A percentile compares a stretch with the other conserved stretches of the same genome.
These are phyloP conservation scores for Chymomyza fuscimana DNA, from an alignment of 2,888 invertebrate genomes.

Conservation along the genomic window DNA sequence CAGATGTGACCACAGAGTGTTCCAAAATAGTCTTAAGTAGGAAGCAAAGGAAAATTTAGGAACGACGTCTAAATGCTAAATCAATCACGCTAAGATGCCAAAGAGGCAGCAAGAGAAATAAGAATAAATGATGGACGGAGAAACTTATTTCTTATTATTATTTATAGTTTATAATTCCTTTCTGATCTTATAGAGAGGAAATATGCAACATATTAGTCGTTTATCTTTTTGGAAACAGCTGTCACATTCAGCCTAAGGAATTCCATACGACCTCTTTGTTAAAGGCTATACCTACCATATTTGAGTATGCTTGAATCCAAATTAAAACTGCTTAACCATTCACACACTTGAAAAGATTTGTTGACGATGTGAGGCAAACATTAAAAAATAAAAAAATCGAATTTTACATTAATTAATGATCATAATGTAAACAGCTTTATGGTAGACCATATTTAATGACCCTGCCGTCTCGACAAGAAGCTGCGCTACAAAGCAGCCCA, in stretches of 20 bases:
- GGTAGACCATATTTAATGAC: background rate
- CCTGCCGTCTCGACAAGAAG: background rate
- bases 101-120: too few species aligned
- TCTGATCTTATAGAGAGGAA: too few species aligned
- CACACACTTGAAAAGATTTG: background rate
- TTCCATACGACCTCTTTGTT: background rate
- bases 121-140: too few species aligned
- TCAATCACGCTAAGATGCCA: too few species aligned
- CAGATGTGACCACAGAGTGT: too few species aligned
- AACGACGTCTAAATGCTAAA: too few species aligned
- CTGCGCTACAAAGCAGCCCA: background rate
- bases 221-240: background rate
- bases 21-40: too few species aligned
- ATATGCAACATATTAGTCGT: too few species aligned
- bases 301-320: background rate
- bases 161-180: too few species aligned
- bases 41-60: too few species aligned
- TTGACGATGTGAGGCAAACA: background rate
- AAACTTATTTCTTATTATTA: too few species aligned
- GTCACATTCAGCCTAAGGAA: background rate
- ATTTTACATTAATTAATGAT: slow-evolving; percentile 6
- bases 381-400: background rate
- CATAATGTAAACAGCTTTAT: slow-evolving; percentile 3
- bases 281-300: background rate
- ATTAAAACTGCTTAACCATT: background rate